phyloP scores from a whole-genome alignment of 2,888 invertebrate species.

The Ophion ellenae region DNA sequence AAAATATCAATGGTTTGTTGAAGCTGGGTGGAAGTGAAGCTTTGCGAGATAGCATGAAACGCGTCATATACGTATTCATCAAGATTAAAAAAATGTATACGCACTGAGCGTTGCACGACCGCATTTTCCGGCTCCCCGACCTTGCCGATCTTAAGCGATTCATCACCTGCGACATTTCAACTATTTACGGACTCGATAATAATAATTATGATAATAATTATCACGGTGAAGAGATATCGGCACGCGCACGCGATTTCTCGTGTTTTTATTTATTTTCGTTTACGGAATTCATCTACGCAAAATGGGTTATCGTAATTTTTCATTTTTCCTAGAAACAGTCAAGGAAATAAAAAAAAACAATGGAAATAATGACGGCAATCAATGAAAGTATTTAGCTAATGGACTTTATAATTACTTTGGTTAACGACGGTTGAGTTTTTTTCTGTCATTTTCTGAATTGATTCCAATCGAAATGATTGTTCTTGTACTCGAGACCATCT shows the following conservation, averaged over 20 bases:
- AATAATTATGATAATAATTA: neutral
- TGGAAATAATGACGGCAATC: neutral
- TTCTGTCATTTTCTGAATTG: no score
- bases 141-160: conserved; percentile 44
- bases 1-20: no score
- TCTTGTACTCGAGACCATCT: no score
- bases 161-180: conserved; percentile 23
- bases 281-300: neutral
- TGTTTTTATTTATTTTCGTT: neutral
- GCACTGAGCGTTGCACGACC: conserved; percentile 17
- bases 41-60: neutral
- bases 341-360: neutral
- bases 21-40: no score
- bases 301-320: neutral
- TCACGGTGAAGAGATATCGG: neutral
- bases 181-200: neutral
- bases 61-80: neutral
- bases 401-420: neutral
- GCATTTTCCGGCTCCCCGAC: conserved; percentile 44
- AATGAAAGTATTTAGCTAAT: neutral
- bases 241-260: neutral
- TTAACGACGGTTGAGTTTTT: no score
- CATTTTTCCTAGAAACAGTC: no score
- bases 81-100: conserved; percentile 19
- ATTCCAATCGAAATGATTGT: no score